These are phyloP conservation scores for Drosophila lutescens DNA, from an alignment of 2,888 invertebrate species.

Conservation along the genomic window DNA sequence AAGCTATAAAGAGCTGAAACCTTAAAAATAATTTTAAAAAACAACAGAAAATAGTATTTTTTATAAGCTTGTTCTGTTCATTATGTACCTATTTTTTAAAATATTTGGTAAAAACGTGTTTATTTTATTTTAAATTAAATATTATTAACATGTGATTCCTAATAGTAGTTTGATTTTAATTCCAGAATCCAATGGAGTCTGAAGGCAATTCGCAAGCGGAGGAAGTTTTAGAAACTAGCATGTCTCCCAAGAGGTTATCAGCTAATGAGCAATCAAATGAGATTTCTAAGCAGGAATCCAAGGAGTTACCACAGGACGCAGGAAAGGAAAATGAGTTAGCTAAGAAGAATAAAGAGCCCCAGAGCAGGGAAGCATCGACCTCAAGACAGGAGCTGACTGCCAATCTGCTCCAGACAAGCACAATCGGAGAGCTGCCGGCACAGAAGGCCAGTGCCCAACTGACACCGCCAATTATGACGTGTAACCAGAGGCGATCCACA, in stretches of 20 bases:
- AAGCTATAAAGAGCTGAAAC: no score
- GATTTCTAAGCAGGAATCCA: neutral
- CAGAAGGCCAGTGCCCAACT: slow-evolving; percentile 24
- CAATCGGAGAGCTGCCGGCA: slow-evolving; percentile 19
- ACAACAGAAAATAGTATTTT: no score
- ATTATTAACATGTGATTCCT: no score
- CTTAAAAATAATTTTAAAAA: neutral
- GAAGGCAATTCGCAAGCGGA: neutral
- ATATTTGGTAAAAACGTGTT: no score
- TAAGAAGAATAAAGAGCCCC: neutral
- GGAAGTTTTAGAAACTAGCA: neutral
- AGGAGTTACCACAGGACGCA: neutral
- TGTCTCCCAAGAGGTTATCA: neutral
- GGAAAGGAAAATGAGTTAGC: neutral
- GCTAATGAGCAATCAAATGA: neutral
- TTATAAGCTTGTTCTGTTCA: no score
- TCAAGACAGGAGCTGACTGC: neutral
- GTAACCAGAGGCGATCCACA: slow-evolving; percentile 69
- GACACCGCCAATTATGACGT: slow-evolving; percentile 58
- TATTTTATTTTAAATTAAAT: no score
- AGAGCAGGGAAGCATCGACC: neutral
- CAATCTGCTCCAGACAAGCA: slow-evolving; percentile 26
- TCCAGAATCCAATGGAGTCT: slow-evolving; percentile 22
- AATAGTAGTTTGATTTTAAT: neutral
- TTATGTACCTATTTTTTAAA: no score